phyloP scores from a whole-genome alignment of 2,113 vertebrate species.

The Cryptotis parvus region DNA sequence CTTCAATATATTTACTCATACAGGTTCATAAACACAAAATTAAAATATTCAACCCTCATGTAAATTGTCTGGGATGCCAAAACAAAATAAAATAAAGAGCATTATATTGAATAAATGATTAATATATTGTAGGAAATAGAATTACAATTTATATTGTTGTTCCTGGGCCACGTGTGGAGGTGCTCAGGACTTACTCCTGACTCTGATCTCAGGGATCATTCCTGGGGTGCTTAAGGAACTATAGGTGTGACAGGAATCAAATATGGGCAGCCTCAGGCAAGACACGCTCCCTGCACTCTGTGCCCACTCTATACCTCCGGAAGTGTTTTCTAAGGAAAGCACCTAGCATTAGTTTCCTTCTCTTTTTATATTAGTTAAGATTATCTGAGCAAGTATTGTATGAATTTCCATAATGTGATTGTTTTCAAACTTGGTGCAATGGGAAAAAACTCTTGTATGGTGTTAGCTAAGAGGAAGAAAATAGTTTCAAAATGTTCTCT shows the following conservation, averaged over 20 bases:
- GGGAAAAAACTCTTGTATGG: background rate
- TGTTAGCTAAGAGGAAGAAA: background rate
- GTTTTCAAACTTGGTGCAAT: slow-evolving; percentile 15
- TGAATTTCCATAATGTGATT: background rate
- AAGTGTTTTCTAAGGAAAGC: no score
- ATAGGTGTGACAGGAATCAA: no score
- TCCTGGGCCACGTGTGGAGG: no score
- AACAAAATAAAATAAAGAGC: background rate
- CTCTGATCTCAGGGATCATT: no score
- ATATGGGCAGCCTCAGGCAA: no score
- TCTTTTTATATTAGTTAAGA: background rate
- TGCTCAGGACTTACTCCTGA: no score
- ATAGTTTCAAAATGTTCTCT: background rate
- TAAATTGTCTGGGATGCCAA: background rate
- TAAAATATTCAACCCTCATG: no score
- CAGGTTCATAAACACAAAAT: background rate
- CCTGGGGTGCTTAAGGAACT: no score
- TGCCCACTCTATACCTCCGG: no score
- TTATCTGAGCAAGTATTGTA: background rate
- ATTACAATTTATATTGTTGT: no score
- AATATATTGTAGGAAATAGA: no score
- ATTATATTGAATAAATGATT: background rate
- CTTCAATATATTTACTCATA: background rate
- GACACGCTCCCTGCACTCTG: no score
- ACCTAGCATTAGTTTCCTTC: background rate